A percentile compares a stretch with the other conserved stretches of the same genome.
phyloP scores from a whole-genome alignment of 2,888 invertebrate genomes.

The Notocelia uddmanniana region DNA sequence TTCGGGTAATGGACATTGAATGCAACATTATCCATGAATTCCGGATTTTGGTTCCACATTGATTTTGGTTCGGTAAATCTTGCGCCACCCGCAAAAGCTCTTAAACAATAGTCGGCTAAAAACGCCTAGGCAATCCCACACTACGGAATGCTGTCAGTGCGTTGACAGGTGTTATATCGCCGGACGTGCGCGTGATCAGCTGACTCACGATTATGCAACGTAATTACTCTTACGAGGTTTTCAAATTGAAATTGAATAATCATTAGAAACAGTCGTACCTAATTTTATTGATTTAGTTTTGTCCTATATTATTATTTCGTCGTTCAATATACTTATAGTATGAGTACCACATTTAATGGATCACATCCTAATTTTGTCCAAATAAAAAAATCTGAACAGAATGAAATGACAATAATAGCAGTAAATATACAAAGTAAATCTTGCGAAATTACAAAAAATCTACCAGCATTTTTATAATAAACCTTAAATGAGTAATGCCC shows the following conservation, averaged over 20 bases:
- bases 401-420: too few relatives aligned
- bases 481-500: too few relatives aligned
- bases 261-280: constrained; percentile 14
- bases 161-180: constrained; percentile 81
- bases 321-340: not conserved
- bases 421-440: too few relatives aligned
- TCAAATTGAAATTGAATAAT: constrained; percentile 34
- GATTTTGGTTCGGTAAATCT: too few relatives aligned
- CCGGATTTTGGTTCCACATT: too few relatives aligned
- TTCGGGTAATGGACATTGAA: too few relatives aligned
- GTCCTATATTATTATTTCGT: not conserved
- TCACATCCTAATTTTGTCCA: too few relatives aligned
- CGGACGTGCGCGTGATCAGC: constrained; percentile 69
- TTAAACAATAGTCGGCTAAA: not conserved
- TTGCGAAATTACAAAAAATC: too few relatives aligned
- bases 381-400: too few relatives aligned
- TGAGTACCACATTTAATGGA: not conserved
- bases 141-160: constrained; percentile 60
- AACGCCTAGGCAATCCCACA: not conserved
- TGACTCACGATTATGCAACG: constrained; percentile 74
- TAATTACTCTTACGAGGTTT: constrained; percentile 37
- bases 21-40: too few relatives aligned
- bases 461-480: too few relatives aligned
- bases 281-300: constrained; percentile 8
- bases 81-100: not conserved